A percentile compares a stretch with the other conserved stretches of the same genome.
Conservation (phyloP, 1,140 invertebrate genomes). For the Drosophila repletoides region DNA sequence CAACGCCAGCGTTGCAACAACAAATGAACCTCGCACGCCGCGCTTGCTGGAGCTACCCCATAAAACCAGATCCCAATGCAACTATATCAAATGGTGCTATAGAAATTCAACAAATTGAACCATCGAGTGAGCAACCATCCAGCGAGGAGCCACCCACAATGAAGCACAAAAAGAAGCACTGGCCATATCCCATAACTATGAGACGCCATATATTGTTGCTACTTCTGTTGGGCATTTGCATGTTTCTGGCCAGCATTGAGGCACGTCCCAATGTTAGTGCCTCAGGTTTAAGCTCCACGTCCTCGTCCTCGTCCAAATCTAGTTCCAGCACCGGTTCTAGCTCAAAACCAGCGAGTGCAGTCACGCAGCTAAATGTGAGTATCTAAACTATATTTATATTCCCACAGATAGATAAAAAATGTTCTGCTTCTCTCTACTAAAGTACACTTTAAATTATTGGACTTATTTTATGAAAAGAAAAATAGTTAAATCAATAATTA, state of each 20-base stretch:
- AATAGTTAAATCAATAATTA: no score
- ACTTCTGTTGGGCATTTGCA: conserved; percentile 48
- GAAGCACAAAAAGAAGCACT: neutral
- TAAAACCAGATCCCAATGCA: neutral
- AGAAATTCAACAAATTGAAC: conserved; percentile 24
- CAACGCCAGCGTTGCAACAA: conserved; percentile 67
- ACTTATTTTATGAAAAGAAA: neutral
- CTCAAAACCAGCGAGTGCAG: conserved; percentile 17
- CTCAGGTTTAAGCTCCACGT: neutral
- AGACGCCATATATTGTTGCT: neutral
- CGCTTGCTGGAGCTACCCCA: conserved; percentile 63
- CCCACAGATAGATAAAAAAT: no score
- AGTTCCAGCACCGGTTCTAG: conserved; percentile 10
- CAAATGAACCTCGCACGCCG: conserved; percentile 77
- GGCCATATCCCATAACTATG: neutral
- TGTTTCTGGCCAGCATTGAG: conserved; percentile 53
- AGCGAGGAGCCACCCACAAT: conserved; percentile 20
- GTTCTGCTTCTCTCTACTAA: no score
- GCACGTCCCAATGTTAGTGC: conserved; percentile 70
- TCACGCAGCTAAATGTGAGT: conserved; percentile 63
- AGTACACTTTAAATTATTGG: no score
- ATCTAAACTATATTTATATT: conserved; percentile 11
- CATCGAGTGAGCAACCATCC: conserved; percentile 33
- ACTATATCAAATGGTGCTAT: conserved; percentile 33
- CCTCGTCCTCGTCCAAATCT: no score